These are phyloP conservation scores for Lamellibrachia luymesi DNA, from an alignment of 1,140 invertebrate species.

Conservation along the genomic window DNA sequence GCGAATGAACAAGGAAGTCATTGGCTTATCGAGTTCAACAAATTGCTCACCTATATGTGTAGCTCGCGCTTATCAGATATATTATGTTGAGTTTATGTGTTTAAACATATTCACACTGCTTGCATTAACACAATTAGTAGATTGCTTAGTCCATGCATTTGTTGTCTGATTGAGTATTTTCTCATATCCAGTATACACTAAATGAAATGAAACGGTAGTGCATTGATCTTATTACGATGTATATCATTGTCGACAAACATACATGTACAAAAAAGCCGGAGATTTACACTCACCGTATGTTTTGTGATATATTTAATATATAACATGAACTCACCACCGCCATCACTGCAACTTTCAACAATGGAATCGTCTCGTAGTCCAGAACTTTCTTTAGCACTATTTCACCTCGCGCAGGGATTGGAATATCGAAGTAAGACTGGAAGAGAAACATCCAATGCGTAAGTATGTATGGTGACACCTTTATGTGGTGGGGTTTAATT, in stretches of 20 bases:
- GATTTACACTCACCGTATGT: background rate
- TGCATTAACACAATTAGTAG: too few relatives aligned
- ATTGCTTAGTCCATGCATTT: too few relatives aligned
- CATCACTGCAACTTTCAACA: background rate
- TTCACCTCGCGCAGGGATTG: background rate
- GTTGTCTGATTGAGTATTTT: too few relatives aligned
- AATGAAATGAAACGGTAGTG: too few relatives aligned
- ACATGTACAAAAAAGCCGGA: too few relatives aligned
- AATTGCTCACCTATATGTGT: background rate
- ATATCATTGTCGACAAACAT: too few relatives aligned
- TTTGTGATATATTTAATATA: background rate
- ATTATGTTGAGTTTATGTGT: background rate
- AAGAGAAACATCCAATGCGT: background rate
- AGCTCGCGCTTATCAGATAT: background rate
- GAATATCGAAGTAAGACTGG: background rate
- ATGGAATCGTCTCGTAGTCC: background rate
- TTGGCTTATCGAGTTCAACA: background rate
- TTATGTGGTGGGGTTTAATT: background rate
- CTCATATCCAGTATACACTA: too few relatives aligned
- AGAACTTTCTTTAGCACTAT: background rate
- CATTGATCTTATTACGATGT: too few relatives aligned
- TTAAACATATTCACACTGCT: background rate
- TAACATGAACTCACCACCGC: background rate
- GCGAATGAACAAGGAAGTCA: background rate
- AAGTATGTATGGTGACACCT: background rate